A percentile compares a stretch with the other conserved stretches of the same genome.
Evolutionary conservation across 2,888 invertebrate genomes (phyloP).

Genomic region (Drosophila maculinotata): DNA sequence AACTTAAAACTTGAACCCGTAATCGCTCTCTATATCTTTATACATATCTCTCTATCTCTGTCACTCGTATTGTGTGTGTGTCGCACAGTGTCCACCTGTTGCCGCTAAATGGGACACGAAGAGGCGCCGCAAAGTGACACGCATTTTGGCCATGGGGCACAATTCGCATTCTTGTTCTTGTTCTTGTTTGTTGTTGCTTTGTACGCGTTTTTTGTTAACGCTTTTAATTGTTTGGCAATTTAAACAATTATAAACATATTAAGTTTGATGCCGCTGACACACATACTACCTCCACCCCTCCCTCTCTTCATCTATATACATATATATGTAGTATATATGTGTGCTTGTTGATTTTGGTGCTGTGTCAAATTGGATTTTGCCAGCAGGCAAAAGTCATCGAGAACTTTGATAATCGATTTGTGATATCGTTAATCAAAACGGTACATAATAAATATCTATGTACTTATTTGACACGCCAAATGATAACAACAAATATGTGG

Average conservation of each 20-base stretch:
- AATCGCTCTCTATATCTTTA: too few species aligned
- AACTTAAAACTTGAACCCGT: constrained; percentile 25
- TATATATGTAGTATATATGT: background rate
- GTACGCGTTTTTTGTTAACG: constrained; percentile 24
- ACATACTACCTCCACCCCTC: too few species aligned
- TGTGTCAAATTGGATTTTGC: constrained; percentile 14
- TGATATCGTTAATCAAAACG: constrained; percentile 40
- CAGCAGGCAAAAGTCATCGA: constrained; percentile 20
- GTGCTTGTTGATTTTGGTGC: background rate
- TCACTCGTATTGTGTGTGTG: background rate
- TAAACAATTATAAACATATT: constrained; percentile 76
- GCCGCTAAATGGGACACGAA: constrained; percentile 38
- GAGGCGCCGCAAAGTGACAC: constrained; percentile 28
- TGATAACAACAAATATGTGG: background rate
- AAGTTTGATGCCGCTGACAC: constrained; percentile 54
- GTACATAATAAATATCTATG: constrained; percentile 5
- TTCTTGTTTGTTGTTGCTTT: constrained; percentile 21
- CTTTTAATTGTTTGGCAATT: constrained; percentile 71
- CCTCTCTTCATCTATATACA: too few species aligned
- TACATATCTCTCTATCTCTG: constrained; percentile 12
- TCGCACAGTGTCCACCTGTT: constrained; percentile 46
- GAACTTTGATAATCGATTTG: constrained; percentile 27
- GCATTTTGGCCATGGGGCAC: constrained; percentile 40
- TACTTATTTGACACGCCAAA: background rate
- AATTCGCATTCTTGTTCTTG: constrained; percentile 40